Base-by-base conservation (phyloP, 2,113 vertebrate genomes). In the Ammodytes marinus region DNA sequence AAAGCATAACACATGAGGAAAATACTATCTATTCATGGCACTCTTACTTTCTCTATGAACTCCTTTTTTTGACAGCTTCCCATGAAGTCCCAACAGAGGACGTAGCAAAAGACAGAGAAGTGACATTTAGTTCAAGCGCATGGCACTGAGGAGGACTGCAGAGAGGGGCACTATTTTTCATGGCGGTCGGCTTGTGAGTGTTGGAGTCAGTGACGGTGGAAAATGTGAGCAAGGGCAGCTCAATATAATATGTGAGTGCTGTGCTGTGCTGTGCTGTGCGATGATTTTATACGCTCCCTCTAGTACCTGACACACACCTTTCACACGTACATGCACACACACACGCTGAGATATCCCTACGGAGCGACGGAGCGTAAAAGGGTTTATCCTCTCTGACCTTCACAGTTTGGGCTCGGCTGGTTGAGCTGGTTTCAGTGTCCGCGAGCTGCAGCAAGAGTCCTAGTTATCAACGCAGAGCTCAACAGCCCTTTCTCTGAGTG, bases 321-420 rank as follows among this genome's bases (percentile, higher is more conserved):
- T 60, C 74, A 77, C 77, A 84, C 83, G 57, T 55, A 80, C 63
- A 60, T 13, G 59, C 42, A 59, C 72, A 74, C 70, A 76, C 79
- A 78, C 55, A 67, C 47, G 63, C 91, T 53, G 79, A 85, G 71
- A 77, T 73, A 77, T 85, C 80, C 81, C 73, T 45, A 40, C 63
- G 80, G 72, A 72, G 84, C 53, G 42, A 79, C 59, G 74, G 86
- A 88, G 92, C 88, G 63, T 85, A 74, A 55, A 89, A 69, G 78
- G 63, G 68, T 90, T 95, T 95, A 94, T 95, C 88, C 87, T 87
- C 61, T 83, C 65, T 92, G 91, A 91, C 87, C 88, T 91, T 92
- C 79, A 81, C 82, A 81, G 88, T 86, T 75, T 68, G 82, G 65
- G 74, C 68, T 75, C 12, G 73, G 63, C 83, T 74, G 76, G 66